These are phyloP conservation scores for Urophycis tenuis DNA, from an alignment of 2,797 vertebrate genomes.

Conservation along the genomic window DNA sequence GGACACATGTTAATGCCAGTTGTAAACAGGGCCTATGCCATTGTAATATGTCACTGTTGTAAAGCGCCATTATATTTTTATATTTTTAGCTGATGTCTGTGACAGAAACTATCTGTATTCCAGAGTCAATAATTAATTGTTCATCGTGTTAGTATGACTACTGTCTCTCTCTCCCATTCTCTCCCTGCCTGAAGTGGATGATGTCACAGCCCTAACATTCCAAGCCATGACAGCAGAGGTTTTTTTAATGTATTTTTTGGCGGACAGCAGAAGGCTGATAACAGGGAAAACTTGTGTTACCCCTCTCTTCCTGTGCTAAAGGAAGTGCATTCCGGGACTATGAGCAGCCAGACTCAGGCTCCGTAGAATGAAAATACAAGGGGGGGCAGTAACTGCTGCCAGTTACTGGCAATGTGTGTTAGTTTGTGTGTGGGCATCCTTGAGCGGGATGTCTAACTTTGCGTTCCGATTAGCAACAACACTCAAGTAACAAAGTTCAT, in stretches of 20 bases:
- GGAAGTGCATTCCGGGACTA: slow-evolving; percentile 57
- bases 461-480: too few species aligned
- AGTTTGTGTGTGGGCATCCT: not conserved
- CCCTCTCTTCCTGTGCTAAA: slow-evolving; percentile 59
- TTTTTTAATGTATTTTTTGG: slow-evolving; percentile 38
- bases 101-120: too few species aligned
- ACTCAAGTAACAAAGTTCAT: too few species aligned
- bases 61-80: not conserved
- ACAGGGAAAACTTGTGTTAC: slow-evolving; percentile 43
- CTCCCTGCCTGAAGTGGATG: slow-evolving; percentile 11
- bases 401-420: not conserved
- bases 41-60: not conserved
- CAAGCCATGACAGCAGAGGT: slow-evolving; percentile 51
- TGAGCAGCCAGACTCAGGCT: slow-evolving; percentile 35
- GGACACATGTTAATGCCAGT: too few species aligned
- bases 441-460: too few species aligned
- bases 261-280: slow-evolving; percentile 9
- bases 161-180: not conserved
- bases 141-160: not conserved
- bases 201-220: slow-evolving; percentile 47
- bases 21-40: too few species aligned
- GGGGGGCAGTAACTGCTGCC: not conserved
- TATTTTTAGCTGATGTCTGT: too few species aligned
- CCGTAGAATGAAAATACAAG: slow-evolving; percentile 18
- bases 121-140: not conserved